Evolutionary conservation across 2,797 vertebrate species (phyloP).

Genomic region (Gallirallus australis): DNA sequence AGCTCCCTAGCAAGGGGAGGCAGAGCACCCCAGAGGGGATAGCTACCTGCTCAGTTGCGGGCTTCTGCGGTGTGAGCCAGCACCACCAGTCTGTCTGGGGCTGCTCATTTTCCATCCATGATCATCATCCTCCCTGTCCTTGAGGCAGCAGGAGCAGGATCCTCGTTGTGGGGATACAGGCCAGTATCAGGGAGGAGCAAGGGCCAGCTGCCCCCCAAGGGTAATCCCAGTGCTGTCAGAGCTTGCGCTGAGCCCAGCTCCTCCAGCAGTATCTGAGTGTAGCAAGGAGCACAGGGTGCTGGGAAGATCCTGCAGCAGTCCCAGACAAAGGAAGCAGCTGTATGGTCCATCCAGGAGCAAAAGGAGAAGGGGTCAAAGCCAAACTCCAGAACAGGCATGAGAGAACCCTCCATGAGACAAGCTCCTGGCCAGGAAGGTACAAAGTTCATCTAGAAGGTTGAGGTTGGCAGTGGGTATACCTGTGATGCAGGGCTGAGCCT

Average conservation of each 20-base stretch:
- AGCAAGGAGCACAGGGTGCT: background rate
- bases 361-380: background rate
- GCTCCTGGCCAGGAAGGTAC: background rate
- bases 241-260: background rate
- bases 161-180: background rate
- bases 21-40: background rate
- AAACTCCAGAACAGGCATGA: background rate
- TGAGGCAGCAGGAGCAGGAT: background rate
- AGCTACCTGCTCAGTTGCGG: background rate
- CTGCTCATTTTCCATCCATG: rapidly evolving
- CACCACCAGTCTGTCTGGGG: too few relatives aligned
- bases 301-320: background rate
- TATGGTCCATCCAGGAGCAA: rapidly evolving
- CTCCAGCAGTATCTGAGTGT: rapidly evolving
- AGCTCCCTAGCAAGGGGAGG: background rate
- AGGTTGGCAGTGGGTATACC: rapidly evolving
- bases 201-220: background rate
- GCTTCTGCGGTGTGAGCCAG: background rate
- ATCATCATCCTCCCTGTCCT: background rate
- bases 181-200: background rate
- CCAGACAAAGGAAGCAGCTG: background rate
- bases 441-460: background rate
- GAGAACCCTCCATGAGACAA: background rate
- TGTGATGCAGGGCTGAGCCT: background rate
- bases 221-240: too few relatives aligned